A percentile compares a stretch with the other conserved stretches of the same genome.
Evolutionary conservation across 35 echinoderm and acorn worm species (phyloP).

Genomic region (Hemicentrotus pulcherrimus): DNA sequence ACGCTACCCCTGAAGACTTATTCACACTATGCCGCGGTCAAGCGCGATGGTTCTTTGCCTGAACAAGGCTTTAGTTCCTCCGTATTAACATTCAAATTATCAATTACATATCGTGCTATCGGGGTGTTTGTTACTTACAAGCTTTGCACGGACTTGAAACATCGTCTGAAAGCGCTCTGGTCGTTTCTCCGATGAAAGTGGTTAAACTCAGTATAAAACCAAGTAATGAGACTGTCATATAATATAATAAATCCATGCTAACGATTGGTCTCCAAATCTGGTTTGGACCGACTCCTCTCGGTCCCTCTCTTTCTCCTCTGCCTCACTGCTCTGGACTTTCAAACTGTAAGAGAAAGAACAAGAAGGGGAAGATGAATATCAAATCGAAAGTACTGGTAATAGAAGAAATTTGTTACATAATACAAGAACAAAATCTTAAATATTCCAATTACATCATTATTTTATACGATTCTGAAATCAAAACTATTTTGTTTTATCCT

Average conservation of each 20-base stretch:
- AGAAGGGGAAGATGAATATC: too few relatives aligned
- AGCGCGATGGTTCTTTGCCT: not conserved
- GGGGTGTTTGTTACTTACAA: not conserved
- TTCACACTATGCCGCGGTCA: not conserved
- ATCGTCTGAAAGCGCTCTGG: constrained; percentile 21
- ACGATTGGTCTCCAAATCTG: not conserved
- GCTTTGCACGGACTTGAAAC: constrained; percentile 22
- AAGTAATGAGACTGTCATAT: constrained; percentile 8
- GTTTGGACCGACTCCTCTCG: not conserved
- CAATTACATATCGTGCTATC: not conserved
- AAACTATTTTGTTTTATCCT: too few relatives aligned
- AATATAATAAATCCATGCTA: constrained; percentile 14
- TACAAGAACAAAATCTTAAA: too few relatives aligned
- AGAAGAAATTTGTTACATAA: too few relatives aligned
- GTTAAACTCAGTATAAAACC: constrained; percentile 20
- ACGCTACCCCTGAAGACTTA: not conserved
- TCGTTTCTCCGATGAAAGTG: constrained; percentile 36
- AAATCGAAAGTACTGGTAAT: too few relatives aligned
- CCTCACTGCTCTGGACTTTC: not conserved
- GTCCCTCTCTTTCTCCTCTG: not conserved
- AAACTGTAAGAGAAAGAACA: not conserved
- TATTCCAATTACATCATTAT: too few relatives aligned
- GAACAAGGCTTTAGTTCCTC: not conserved
- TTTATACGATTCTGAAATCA: too few relatives aligned
- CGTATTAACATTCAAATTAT: not conserved